phyloP scores from a whole-genome alignment of 2,888 invertebrate genomes.

The Anticlea derivata region DNA sequence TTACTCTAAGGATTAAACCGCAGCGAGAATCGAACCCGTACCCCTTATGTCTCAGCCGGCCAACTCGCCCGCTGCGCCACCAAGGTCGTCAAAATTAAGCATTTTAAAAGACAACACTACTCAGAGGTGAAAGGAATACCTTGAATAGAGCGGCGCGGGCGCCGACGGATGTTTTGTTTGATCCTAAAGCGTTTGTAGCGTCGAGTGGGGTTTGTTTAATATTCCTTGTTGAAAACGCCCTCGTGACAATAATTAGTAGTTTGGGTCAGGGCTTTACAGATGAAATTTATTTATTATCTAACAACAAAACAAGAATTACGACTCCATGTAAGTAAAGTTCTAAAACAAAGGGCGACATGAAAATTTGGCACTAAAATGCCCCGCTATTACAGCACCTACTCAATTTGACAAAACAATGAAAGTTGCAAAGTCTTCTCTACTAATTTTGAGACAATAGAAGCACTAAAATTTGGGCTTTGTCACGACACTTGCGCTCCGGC shows the following conservation, averaged over 20 bases:
- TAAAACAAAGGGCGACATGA: constrained; percentile 23
- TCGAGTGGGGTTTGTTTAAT: no score
- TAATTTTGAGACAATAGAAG: constrained; percentile 33
- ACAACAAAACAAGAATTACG: constrained; percentile 13
- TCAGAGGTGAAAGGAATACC: no score
- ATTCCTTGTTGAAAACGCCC: no score
- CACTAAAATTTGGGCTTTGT: constrained; percentile 23
- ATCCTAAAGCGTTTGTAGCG: no score
- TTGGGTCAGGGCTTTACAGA: constrained; percentile 6
- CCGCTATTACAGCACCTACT: constrained; percentile 6
- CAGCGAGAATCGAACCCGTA: no score
- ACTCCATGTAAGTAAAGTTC: constrained; percentile 1
- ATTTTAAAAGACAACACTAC: no score
- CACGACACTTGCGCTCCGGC: constrained; percentile 25
- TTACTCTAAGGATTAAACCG: no score
- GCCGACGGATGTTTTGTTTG: no score
- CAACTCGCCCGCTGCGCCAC: no score
- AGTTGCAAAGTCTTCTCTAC: constrained; percentile 26
- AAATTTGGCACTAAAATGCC: constrained; percentile 15
- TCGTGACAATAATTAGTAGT: not conserved
- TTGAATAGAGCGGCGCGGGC: no score
- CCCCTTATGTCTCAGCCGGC: no score
- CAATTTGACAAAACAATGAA: constrained; percentile 26
- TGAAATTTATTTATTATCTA: constrained; percentile 14
- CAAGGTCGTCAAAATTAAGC: no score